Conservation (phyloP, 2,113 vertebrate species). For the Istiophorus platypterus region DNA sequence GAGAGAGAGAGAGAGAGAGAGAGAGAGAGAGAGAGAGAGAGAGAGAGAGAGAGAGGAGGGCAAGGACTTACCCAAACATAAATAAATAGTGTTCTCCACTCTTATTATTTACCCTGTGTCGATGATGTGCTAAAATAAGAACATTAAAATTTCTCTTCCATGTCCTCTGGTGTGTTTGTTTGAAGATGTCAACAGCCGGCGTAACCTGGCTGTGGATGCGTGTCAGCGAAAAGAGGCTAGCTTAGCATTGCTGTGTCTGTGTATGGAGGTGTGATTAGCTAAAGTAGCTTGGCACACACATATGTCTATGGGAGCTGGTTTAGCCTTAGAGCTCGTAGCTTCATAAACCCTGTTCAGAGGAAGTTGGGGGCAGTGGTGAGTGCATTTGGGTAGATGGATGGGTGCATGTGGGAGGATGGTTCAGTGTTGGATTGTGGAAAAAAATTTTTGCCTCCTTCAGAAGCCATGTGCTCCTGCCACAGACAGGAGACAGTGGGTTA, state of each 20-base stretch:
- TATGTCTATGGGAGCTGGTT: slow-evolving; percentile 39
- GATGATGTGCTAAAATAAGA: slow-evolving; percentile 79
- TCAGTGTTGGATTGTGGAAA: slow-evolving; percentile 56
- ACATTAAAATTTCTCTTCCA: slow-evolving; percentile 62
- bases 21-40: slow-evolving; percentile 33
- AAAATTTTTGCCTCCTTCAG: slow-evolving; percentile 48
- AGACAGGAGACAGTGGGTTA: slow-evolving; percentile 65
- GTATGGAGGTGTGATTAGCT: slow-evolving; percentile 37
- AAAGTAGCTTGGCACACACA: slow-evolving; percentile 37
- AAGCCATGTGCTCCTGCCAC: slow-evolving; percentile 64
- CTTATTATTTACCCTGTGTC: slow-evolving; percentile 84
- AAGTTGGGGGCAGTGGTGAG: slow-evolving; percentile 29
- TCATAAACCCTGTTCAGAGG: slow-evolving; percentile 70
- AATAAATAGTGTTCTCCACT: slow-evolving; percentile 81
- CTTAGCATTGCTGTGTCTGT: slow-evolving; percentile 56
- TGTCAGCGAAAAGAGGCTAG: slow-evolving; percentile 60
- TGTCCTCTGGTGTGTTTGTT: slow-evolving; percentile 67
- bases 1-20: slow-evolving; percentile 31
- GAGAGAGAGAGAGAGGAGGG: slow-evolving; percentile 29
- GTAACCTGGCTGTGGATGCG: slow-evolving; percentile 29
- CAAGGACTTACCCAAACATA: slow-evolving; percentile 67
- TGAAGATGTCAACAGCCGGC: slow-evolving; percentile 67
- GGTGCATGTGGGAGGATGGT: not conserved
- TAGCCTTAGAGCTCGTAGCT: slow-evolving; percentile 46
- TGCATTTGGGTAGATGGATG: slow-evolving; percentile 28